Evolutionary conservation across 2,113 vertebrate species (phyloP).

Genomic region (Thalassoma bifasciatum): DNA sequence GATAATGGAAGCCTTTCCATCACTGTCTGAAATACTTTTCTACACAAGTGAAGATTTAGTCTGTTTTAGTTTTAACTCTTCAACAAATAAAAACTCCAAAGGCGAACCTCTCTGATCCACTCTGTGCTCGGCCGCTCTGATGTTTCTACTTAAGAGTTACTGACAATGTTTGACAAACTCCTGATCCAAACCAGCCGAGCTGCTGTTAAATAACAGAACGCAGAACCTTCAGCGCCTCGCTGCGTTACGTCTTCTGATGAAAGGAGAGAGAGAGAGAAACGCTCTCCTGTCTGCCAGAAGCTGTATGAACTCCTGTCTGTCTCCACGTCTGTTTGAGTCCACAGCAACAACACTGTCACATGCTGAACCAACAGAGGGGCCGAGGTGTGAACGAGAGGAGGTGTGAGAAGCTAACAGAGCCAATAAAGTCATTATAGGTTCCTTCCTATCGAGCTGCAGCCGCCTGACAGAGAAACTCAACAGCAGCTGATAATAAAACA

Average conservation of each 20-base stretch:
- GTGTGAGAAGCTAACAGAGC: constrained; percentile 51
- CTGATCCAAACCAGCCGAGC: constrained; percentile 12
- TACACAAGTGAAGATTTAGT: too few species aligned
- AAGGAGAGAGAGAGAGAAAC: constrained; percentile 16
- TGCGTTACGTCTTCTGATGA: constrained; percentile 57
- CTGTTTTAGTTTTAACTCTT: too few species aligned
- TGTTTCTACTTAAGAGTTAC: not conserved
- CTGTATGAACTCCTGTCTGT: constrained; percentile 36
- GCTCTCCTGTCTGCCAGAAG: constrained; percentile 27
- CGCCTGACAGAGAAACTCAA: not conserved
- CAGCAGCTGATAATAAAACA: constrained; percentile 26
- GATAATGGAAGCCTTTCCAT: too few species aligned
- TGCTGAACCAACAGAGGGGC: constrained; percentile 33
- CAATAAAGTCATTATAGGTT: constrained; percentile 61
- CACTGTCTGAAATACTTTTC: too few species aligned
- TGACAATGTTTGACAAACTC: not conserved
- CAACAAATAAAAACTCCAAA: not conserved
- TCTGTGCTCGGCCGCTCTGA: not conserved
- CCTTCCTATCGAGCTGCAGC: constrained; percentile 30
- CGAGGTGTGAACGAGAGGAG: constrained; percentile 53
- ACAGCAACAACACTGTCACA: constrained; percentile 28
- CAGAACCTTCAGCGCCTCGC: constrained; percentile 11
- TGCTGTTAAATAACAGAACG: constrained; percentile 22
- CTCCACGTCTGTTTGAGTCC: constrained; percentile 23
- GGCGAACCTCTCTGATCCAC: not conserved